Conservation (phyloP, 2,797 vertebrate genomes). For the Argentina silus region DNA sequence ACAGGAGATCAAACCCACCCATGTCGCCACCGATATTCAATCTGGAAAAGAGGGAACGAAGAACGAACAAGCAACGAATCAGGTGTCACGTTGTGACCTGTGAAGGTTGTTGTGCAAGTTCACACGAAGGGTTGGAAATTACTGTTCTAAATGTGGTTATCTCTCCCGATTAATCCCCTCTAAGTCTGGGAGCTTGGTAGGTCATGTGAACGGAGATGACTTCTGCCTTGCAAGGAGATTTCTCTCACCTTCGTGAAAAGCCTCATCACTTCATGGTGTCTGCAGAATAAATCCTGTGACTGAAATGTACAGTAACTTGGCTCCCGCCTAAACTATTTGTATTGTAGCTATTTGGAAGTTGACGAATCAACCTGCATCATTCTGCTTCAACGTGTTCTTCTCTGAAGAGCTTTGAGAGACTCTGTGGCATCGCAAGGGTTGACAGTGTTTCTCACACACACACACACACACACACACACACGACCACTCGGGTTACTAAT, state of each 20-base stretch:
- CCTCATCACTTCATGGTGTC: neutral
- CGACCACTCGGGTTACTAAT: too few relatives aligned
- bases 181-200: constrained; percentile 58
- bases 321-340: too few relatives aligned
- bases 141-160: constrained; percentile 64
- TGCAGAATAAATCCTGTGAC: neutral
- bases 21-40: neutral
- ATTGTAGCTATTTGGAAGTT: too few relatives aligned
- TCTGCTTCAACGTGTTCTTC: too few relatives aligned
- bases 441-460: too few relatives aligned
- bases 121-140: constrained; percentile 58
- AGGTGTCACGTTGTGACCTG: constrained; percentile 36
- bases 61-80: neutral
- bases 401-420: too few relatives aligned
- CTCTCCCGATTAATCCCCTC: constrained; percentile 65
- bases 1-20: neutral
- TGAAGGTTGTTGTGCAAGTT: constrained; percentile 51
- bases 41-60: neutral
- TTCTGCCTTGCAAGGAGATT: neutral
- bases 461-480: too few relatives aligned
- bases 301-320: neutral
- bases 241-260: neutral
- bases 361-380: too few relatives aligned
- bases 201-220: constrained; percentile 41
- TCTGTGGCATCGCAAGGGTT: too few relatives aligned